phyloP scores from a whole-genome alignment of 2,113 vertebrate species.

The Brachypteracias leptosomus region DNA sequence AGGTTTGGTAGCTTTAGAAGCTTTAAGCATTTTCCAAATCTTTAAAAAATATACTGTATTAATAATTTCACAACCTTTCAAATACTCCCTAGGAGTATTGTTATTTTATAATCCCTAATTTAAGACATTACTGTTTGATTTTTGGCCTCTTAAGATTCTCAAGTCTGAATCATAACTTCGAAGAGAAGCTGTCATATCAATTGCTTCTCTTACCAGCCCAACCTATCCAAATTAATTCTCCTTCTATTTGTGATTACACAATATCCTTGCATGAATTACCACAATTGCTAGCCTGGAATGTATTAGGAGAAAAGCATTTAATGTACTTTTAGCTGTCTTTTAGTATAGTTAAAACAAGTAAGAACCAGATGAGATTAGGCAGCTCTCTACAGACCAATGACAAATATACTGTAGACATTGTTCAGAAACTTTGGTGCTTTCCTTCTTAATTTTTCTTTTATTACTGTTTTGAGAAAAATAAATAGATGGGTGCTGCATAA shows the following conservation, averaged over 20 bases:
- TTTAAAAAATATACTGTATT: constrained; percentile 18
- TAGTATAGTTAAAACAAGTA: not conserved
- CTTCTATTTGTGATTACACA: not conserved
- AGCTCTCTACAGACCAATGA: not conserved
- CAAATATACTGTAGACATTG: not conserved
- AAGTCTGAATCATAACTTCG: not conserved
- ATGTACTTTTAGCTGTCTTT: not conserved
- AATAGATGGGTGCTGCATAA: not conserved
- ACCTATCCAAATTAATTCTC: not conserved
- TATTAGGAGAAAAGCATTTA: not conserved
- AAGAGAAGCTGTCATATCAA: not conserved
- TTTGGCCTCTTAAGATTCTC: not conserved
- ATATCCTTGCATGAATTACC: not conserved
- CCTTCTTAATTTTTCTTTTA: not conserved
- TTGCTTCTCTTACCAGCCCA: not conserved
- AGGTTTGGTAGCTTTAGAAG: not conserved
- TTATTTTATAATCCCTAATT: not conserved
- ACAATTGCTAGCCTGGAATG: not conserved
- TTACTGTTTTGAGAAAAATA: not conserved
- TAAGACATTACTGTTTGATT: not conserved
- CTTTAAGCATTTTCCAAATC: constrained; percentile 15
- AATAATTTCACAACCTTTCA: constrained; percentile 2
- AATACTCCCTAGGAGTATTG: not conserved
- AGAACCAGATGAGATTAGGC: not conserved
- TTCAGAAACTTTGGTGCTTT: accelerated